Base-by-base conservation (phyloP, 2,113 vertebrate genomes). In the Coregonus clupeaformis region DNA sequence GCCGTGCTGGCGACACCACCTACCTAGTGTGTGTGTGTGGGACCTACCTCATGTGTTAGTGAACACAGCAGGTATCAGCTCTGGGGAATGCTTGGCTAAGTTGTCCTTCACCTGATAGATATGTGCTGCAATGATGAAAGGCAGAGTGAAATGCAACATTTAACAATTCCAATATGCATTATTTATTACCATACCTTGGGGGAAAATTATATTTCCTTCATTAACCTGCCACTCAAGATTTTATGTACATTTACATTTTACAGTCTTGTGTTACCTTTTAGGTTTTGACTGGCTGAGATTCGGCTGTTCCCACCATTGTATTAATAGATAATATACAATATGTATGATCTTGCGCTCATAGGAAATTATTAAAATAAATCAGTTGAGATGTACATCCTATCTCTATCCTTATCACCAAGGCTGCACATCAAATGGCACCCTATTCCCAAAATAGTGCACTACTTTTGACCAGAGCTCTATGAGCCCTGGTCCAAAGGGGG, bases 11-110 rank as follows among this genome's bases (percentile, higher is more conserved):
- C 49, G 69, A 60, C 42, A 42, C 29, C 49, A 18, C 49, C 49
- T 14, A 16, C 49, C 13, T 52, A 5, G 49, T 52, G 49, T 18
- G 49, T 52, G 49, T 18, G 5, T 52, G 16, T 52, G 49, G 2
- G 27, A 18, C 87, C 79, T 79, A 90, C 90, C 90, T 93, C 91
- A 92, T 81, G 90, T 91, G 88, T 91, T 89, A 29, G 87, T 86
- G 89, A 88, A 92, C 79, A 88, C 74, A 42, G 85, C 84, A 73
- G 90, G 90, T 55, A 90, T 80, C 78, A 91, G 87, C 84, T 92
- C 85, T 74, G 85, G 84, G 74, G 85, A 75, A n/a, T 79, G 29
- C 77, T 79, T 89, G 73, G 68, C 72, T 0, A 88, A 73, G 75
- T 83, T 89, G 32, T 83, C 71, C 80, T 85, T 92, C 83, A 92